phyloP scores from a whole-genome alignment of 2,113 vertebrate species.

The Salvelinus namaycush region DNA sequence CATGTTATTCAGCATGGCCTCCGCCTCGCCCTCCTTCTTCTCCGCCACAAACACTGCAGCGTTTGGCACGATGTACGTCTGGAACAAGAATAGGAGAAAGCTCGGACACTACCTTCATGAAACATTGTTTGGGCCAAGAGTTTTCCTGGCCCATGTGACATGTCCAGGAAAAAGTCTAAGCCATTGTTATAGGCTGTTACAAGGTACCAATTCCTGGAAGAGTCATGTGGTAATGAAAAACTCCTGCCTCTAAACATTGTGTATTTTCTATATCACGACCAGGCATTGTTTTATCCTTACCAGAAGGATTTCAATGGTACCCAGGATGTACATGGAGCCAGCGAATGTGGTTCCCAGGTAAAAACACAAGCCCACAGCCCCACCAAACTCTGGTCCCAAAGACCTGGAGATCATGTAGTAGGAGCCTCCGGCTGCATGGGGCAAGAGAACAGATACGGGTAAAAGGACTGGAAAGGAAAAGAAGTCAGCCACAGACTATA shows the following conservation, averaged over 20 bases:
- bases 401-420: constrained; percentile 83
- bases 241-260: no score
- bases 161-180: no score
- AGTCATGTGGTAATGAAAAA: no score
- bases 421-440: constrained; percentile 72
- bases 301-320: constrained; percentile 79
- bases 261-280: no score
- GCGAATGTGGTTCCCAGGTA: constrained; percentile 81
- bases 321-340: constrained; percentile 79
- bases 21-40: constrained; percentile 28
- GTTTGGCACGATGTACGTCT: constrained; percentile 88
- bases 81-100: constrained; percentile 1
- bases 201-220: no score
- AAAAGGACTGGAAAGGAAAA: no score
- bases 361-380: constrained; percentile 78
- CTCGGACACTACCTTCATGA: no score
- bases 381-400: constrained; percentile 79
- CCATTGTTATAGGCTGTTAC: no score
- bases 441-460: not conserved
- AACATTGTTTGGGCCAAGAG: no score
- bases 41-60: constrained; percentile 71
- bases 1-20: constrained; percentile 81
- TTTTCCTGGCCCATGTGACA: no score
- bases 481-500: no score
- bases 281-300: constrained; percentile 46